Evolutionary conservation across 2,797 vertebrate genomes (phyloP).

Genomic region (Bradypodion ventrale): DNA sequence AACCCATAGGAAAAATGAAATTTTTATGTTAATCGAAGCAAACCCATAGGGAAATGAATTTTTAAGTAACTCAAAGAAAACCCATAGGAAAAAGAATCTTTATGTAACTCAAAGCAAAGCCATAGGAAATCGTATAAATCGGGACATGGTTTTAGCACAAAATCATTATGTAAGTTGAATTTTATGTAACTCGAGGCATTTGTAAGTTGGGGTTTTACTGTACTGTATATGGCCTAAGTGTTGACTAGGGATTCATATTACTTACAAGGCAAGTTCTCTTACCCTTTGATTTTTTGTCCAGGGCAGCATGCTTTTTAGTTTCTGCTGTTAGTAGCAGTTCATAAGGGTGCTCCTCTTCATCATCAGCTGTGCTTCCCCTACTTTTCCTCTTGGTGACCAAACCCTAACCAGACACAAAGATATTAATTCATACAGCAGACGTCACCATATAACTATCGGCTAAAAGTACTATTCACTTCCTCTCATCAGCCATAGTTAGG

Average conservation of each 20-base stretch:
- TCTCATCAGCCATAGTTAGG: neutral
- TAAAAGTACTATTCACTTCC: neutral
- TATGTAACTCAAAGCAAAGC: too few species aligned
- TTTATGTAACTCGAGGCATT: too few species aligned
- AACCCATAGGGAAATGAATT: too few species aligned
- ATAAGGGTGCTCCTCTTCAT: slow-evolving; percentile 91
- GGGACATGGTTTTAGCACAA: too few species aligned
- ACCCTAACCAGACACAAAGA: slow-evolving; percentile 73
- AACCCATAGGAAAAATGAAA: too few species aligned
- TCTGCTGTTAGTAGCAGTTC: slow-evolving; percentile 90
- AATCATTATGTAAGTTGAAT: too few species aligned
- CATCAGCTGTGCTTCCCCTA: slow-evolving; percentile 77
- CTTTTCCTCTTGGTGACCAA: slow-evolving; percentile 78
- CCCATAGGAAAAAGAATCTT: too few species aligned
- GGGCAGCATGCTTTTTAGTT: slow-evolving; percentile 82
- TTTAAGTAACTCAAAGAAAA: too few species aligned
- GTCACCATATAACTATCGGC: neutral
- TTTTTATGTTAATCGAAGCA: too few species aligned
- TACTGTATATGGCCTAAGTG: neutral
- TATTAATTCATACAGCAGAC: neutral
- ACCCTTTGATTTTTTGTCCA: slow-evolving; percentile 78
- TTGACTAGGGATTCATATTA: neutral
- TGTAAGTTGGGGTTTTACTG: too few species aligned
- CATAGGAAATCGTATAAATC: too few species aligned
- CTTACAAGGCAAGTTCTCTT: neutral